A percentile compares a stretch with the other conserved stretches of the same genome.
Conservation (phyloP, 2,888 invertebrate genomes). For the Yponomeuta malinellus region DNA sequence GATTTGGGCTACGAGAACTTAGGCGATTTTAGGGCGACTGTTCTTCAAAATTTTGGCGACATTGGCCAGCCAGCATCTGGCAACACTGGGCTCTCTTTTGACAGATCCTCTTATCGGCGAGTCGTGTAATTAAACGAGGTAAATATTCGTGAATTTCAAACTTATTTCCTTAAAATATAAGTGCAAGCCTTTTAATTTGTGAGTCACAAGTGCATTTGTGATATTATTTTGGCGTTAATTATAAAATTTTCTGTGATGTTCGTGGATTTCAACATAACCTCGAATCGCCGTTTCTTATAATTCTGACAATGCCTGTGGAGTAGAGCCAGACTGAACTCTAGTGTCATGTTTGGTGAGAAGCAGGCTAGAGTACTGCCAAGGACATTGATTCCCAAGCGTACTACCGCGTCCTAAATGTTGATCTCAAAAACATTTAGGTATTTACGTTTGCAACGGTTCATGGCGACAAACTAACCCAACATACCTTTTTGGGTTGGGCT, state of each 20-base stretch:
- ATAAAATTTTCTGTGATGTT: conserved; percentile 30
- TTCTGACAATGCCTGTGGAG: neutral
- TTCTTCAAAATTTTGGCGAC: too few relatives aligned
- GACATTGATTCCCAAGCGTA: conserved; percentile 48
- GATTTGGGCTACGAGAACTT: too few relatives aligned
- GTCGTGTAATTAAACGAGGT: conserved; percentile 51
- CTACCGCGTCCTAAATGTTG: conserved; percentile 24
- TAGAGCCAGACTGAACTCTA: neutral
- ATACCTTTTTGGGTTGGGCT: too few relatives aligned
- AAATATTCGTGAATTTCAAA: conserved; percentile 24
- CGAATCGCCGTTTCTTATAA: neutral
- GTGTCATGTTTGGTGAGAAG: neutral
- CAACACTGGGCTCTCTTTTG: neutral
- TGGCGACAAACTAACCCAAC: conserved; percentile 43
- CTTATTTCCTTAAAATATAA: conserved; percentile 13
- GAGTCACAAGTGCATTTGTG: conserved; percentile 2
- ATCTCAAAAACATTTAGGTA: conserved; percentile 19
- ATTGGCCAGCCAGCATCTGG: too few relatives aligned
- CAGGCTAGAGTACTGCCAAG: conserved; percentile 50
- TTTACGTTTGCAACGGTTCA: conserved; percentile 50
- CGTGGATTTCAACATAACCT: conserved; percentile 43
- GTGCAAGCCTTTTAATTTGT: conserved; percentile 25
- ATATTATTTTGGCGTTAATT: conserved; percentile 15
- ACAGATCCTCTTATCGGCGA: conserved; percentile 44
- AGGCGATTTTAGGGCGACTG: too few relatives aligned